A percentile compares a stretch with the other conserved stretches of the same genome.
phyloP scores from a whole-genome alignment of 2,888 invertebrate species.

The Prosopocoilus inquinatus region DNA sequence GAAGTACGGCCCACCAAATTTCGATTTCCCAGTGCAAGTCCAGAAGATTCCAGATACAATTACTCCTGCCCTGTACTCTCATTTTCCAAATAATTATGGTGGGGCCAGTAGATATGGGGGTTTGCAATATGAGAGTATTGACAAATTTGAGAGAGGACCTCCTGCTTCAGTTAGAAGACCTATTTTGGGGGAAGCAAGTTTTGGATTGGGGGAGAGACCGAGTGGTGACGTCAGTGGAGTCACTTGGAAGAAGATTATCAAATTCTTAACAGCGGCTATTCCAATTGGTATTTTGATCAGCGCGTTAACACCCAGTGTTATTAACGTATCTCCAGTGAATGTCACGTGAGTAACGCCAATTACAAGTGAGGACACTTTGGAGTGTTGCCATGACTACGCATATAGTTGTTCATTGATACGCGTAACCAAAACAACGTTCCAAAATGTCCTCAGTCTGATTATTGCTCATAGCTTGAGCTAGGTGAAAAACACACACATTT shows the following conservation, averaged over 20 bases:
- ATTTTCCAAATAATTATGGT: too few species aligned
- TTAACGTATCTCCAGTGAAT: slow-evolving; percentile 55
- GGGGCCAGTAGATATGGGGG: not conserved
- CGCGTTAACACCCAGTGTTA: slow-evolving; percentile 65
- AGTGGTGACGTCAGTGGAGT: slow-evolving; percentile 29
- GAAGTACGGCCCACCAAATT: not conserved
- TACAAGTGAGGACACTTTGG: not conserved
- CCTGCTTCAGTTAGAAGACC: not conserved
- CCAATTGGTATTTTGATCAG: slow-evolving; percentile 71
- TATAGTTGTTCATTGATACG: not conserved
- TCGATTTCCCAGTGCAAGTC: slow-evolving; percentile 11
- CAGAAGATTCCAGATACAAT: not conserved
- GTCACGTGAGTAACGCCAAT: slow-evolving; percentile 38
- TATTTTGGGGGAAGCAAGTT: not conserved
- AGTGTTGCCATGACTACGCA: not conserved
- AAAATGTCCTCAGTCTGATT: too few species aligned
- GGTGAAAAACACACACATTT: too few species aligned
- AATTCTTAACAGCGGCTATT: slow-evolving; percentile 65
- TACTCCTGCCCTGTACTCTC: not conserved
- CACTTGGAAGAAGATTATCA: slow-evolving; percentile 64
- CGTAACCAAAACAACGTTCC: too few species aligned
- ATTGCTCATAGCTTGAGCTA: too few species aligned
- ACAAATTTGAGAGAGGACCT: not conserved
- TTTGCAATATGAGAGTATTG: not conserved
- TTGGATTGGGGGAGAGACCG: slow-evolving; percentile 8